Evolutionary conservation across 1,140 invertebrate genomes (phyloP).

Genomic region (Dendrolimus kikuchii): DNA sequence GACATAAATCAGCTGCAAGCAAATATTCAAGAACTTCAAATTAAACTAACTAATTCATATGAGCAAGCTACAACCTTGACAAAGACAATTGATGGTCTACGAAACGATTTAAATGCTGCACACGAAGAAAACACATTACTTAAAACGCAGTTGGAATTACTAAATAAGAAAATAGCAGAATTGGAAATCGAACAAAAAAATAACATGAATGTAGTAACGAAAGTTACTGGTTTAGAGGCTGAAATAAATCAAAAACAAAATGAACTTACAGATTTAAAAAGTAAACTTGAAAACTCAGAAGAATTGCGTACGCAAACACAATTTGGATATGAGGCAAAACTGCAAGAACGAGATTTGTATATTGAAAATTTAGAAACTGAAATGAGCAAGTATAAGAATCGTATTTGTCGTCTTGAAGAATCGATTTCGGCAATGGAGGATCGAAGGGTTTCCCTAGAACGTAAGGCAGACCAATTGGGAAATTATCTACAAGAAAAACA

Average conservation of each 20-base stretch:
- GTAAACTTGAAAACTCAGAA: slow-evolving; percentile 43
- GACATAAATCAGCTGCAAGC: slow-evolving; percentile 26
- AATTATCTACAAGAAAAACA: slow-evolving; percentile 72
- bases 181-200: slow-evolving; percentile 62
- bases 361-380: slow-evolving; percentile 81
- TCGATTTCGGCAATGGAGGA: slow-evolving; percentile 72
- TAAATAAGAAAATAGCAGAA: slow-evolving; percentile 57
- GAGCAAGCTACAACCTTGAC: slow-evolving; percentile 33
- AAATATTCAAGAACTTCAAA: slow-evolving; percentile 33
- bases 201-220: slow-evolving; percentile 49
- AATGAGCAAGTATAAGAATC: slow-evolving; percentile 75
- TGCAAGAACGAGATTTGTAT: slow-evolving; percentile 81
- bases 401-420: slow-evolving; percentile 75
- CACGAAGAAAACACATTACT: slow-evolving; percentile 45
- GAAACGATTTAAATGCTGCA: slow-evolving; percentile 36
- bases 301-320: slow-evolving; percentile 47
- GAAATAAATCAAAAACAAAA: slow-evolving; percentile 55
- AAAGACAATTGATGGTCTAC: slow-evolving; percentile 25
- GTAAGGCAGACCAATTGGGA: slow-evolving; percentile 70
- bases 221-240: slow-evolving; percentile 57
- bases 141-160: slow-evolving; percentile 41
- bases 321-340: slow-evolving; percentile 74
- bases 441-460: slow-evolving; percentile 69
- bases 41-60: slow-evolving; percentile 27
- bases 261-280: slow-evolving; percentile 42